Base-by-base conservation (phyloP, 2,888 invertebrate genomes). In the Ophioninae sp. region DNA sequence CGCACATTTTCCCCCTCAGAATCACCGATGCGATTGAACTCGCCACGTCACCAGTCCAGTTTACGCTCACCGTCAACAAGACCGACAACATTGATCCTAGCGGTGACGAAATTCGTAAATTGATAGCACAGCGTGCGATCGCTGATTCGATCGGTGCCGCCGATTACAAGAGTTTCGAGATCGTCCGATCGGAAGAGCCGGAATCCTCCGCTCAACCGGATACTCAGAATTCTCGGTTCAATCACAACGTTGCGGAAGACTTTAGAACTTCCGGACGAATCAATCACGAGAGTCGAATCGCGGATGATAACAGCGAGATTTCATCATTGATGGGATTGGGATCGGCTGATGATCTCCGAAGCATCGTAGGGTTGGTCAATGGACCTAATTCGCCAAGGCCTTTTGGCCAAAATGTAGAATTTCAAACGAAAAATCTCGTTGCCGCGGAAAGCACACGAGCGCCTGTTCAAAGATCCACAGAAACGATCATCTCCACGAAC, bases 21-120 rank as follows among this genome's bases (percentile, higher is more conserved):
- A 79, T 86, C 22, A 81, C 72, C 0, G 87, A 87, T 37, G 65
- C 85, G 5, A 23, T 81, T 7, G 82, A 85, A 37, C 68, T 82
- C 68, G 87, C 81, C 41, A 88, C 88, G 51, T 87, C 90, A 2
- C 90, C 91, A 0, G 87, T 88, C 20, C 86, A 89, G 61, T 82
- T 91, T 0, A 87, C 88, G 0, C n/a, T 91, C n/a, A 81, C 87
- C 0, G 77, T 90, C n/a, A 87, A 88, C 10, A 85, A 77, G 8
- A 77, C 87, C 65, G 85, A 86, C 37, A 83, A 87, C 9, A 65
- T 87, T 41, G 85, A 84, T 77, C 86, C 86, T 0, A 81, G 68
- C 51, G 82, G 79, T 30, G 86, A 76, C 65, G 76, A 87, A 0
- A 86, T 90, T 23, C 80, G 84, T 37, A 86, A 86, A 76, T 72